Percentiles rank a stretch among this genome's conserved stretches.
Evolutionary conservation across 2,888 invertebrate species (phyloP).

Genomic region (Aquatica leii): DNA sequence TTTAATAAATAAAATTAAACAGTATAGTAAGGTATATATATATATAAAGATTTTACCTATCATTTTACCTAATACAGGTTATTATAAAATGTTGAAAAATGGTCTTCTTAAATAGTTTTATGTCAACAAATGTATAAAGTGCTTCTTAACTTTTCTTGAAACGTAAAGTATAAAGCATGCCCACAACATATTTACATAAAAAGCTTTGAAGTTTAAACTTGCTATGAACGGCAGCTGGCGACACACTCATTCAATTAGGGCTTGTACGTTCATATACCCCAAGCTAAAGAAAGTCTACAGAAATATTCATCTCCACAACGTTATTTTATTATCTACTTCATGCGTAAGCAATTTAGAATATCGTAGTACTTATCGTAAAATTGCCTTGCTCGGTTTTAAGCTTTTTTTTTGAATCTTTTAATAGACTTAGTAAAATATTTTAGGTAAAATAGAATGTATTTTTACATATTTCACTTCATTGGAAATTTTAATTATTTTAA

Average conservation of each 20-base stretch:
- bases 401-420: conserved; percentile 12
- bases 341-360: conserved; percentile 28
- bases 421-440: conserved; percentile 5
- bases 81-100: too few relatives aligned
- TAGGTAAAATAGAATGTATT: too few relatives aligned
- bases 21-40: too few relatives aligned
- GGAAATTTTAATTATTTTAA: too few relatives aligned
- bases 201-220: conserved; percentile 38
- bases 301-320: conserved; percentile 30
- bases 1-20: too few relatives aligned
- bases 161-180: conserved; percentile 27
- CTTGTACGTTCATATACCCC: conserved; percentile 22
- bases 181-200: conserved; percentile 37
- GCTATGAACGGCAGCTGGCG: conserved; percentile 34
- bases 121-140: conserved; percentile 31
- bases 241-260: conserved; percentile 34
- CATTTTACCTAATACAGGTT: too few relatives aligned
- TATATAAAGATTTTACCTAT: too few relatives aligned
- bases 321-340: conserved; percentile 32
- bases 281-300: conserved; percentile 23
- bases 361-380: conserved; percentile 22
- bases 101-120: conserved; percentile 16
- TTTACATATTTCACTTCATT: too few relatives aligned
- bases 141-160: conserved; percentile 28
- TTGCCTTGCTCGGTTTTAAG: conserved; percentile 11